Evolutionary conservation across 2,888 invertebrate genomes (phyloP), one percentile per base, ranked within the genome.

Genomic region (Taenaris catops): DNA sequence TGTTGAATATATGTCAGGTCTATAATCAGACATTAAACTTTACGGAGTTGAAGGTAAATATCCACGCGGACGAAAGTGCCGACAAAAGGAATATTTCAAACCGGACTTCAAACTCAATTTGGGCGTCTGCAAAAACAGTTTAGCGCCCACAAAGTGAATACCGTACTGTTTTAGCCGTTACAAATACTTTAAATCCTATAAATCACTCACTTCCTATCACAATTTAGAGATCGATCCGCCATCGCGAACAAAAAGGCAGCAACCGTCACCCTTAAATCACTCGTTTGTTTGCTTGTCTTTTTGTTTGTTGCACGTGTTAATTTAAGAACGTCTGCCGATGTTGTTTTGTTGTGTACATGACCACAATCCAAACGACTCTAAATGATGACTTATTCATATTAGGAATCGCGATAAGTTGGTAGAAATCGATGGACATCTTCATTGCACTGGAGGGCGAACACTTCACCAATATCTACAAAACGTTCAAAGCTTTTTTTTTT

Each of bases 161-260:
- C 25, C 24, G 21, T 3, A 36, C 38, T 25, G 35, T 34, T 47
- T 42, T 40, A 47, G 41, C 34, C 27, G 36, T 34, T 27, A 21
- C 36, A 27, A 25, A 40, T 28, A 20, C 31, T 34, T 32, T 25
- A 14, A 18, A 3, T 24, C 27, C 8, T 35, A 34, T 79, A 75
- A 75, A 79, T 79, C 78, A 79, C 67, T 79, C 79, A 66, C 50
- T 51, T 60, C 44, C 59, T 57, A 74, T 69, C 65, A 69, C 72
- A 68, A 68, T 76, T 76, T 67, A 64, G 25, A 29, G 36, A 37
- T 37, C 75, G 72, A 78, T 75, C 48, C 56, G 51, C 31, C 43
- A 57, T 59, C 46, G 64, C 51, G 47, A 60, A 32, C 34, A 47
- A 44, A 25, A 28, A 17, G 23, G 39, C 25, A 31, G 24, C 25